Evolutionary conservation across 53 echinoderm and acorn worm genomes (phyloP), one percentile per base, ranked within the genome.

Genomic region (Hippasteria phrygiana): DNA sequence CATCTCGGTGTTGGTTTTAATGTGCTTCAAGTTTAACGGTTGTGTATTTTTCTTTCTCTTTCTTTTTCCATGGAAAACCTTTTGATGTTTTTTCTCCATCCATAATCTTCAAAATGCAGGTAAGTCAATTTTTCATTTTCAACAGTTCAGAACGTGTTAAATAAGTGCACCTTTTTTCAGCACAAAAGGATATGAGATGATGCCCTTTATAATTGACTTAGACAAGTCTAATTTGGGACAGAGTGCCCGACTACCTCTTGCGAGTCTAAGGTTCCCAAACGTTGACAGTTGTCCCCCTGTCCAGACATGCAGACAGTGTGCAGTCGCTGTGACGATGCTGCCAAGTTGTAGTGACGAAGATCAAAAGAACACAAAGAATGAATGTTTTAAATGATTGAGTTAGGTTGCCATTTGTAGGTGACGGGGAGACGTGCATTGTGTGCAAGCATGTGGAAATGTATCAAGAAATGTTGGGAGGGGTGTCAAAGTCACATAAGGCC

Each of bases 201-300:
- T n/a, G n/a, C n/a, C n/a, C n/a, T n/a, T n/a, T n/a, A n/a, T n/a
- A n/a, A n/a, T 14, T 13, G 63, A 24, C 43, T 63, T 31, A 29
- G 17, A 34, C 81, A 65, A 81, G 65, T 64, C 81, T 65, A 81
- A 46, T 45, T 36, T 38, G n/a, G n/a, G n/a, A n/a, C n/a, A n/a
- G n/a, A n/a, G n/a, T n/a, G n/a, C n/a, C n/a, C n/a, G n/a, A n/a
- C n/a, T n/a, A n/a, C n/a, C n/a, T n/a, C n/a, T n/a, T n/a, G n/a
- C n/a, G n/a, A n/a, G 13, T 13, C 78, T 4, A 37, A 37, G 56
- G 78, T 37, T n/a, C 34, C 10, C 2, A 67, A 37, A 72, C 73
- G 42, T 72, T 72, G 73, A 42, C 56, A 37, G 62, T 37, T 56
- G 78, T 35, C 78, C 39, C 56, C n/a, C 26, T 78, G 78, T 35